Evolutionary conservation across 2,888 invertebrate genomes (phyloP).

Genomic region (Cephus sareptanus): DNA sequence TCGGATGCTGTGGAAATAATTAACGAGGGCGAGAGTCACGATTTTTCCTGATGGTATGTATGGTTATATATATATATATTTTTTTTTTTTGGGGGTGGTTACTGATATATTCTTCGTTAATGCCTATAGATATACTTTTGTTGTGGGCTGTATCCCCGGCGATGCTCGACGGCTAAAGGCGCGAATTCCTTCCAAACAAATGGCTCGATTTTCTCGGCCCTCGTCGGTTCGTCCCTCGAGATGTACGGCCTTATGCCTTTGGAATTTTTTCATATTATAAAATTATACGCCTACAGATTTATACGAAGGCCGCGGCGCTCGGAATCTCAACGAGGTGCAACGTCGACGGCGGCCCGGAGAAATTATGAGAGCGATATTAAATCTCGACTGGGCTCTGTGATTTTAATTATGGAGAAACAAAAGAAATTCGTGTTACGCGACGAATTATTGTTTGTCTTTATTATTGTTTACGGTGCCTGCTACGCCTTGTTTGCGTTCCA

Average conservation of each 20-base stretch:
- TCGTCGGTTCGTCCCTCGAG: constrained; percentile 16
- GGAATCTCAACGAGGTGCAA: constrained; percentile 45
- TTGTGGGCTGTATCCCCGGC: background rate
- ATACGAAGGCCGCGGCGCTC: constrained; percentile 38
- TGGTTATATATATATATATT: background rate
- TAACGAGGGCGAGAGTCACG: background rate
- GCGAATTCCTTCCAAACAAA: background rate
- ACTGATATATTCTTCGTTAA: background rate
- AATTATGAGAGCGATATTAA: constrained; percentile 55
- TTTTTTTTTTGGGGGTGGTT: background rate
- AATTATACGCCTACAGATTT: constrained; percentile 53
- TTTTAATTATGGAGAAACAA: constrained; percentile 55
- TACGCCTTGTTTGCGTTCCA: background rate
- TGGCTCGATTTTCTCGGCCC: constrained; percentile 1
- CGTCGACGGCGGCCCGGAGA: constrained; percentile 32
- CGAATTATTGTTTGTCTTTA: constrained; percentile 36
- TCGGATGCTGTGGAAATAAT: background rate
- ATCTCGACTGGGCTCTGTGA: constrained; percentile 47
- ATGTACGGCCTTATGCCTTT: constrained; percentile 33
- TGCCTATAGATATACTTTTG: background rate
- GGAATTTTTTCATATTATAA: constrained; percentile 52
- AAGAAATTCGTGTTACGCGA: constrained; percentile 24
- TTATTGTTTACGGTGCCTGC: constrained; percentile 25
- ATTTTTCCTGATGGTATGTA: background rate
- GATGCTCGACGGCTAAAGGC: background rate